Evolutionary conservation across 2,797 vertebrate species (phyloP).

Genomic region (Parotocinclus haroldoi): DNA sequence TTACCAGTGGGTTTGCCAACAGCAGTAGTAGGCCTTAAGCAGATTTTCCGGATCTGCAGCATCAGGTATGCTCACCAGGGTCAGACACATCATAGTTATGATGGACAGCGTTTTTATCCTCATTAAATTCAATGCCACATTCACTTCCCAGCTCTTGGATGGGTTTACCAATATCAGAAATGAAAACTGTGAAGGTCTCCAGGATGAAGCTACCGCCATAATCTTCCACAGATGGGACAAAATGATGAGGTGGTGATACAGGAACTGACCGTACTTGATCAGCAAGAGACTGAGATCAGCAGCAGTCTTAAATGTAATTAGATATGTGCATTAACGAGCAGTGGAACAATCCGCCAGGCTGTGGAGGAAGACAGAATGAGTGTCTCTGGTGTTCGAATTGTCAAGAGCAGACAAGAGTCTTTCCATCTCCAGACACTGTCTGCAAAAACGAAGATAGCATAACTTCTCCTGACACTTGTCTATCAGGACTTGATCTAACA

Average conservation of each 20-base stretch:
- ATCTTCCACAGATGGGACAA: slow-evolving; percentile 96
- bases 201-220: slow-evolving; percentile 96
- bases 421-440: no score
- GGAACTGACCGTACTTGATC: slow-evolving; percentile 95
- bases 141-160: slow-evolving; percentile 94
- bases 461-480: no score
- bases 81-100: slow-evolving; percentile 94
- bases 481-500: no score
- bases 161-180: slow-evolving; percentile 94
- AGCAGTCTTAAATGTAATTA: slow-evolving; percentile 87
- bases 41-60: slow-evolving; percentile 89
- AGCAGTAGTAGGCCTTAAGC: slow-evolving; percentile 93
- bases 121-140: slow-evolving; percentile 96
- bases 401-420: no score
- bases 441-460: no score
- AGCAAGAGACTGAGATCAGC: slow-evolving; percentile 89
- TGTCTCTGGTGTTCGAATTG: no score
- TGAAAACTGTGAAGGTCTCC: slow-evolving; percentile 93
- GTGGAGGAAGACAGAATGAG: no score
- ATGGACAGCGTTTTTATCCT: slow-evolving; percentile 93
- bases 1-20: slow-evolving; percentile 84
- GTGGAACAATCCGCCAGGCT: no score
- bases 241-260: slow-evolving; percentile 91
- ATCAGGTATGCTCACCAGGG: slow-evolving; percentile 88
- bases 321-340: no score